Conservation (phyloP, 2,888 invertebrate genomes). For the Torymus auratus region DNA sequence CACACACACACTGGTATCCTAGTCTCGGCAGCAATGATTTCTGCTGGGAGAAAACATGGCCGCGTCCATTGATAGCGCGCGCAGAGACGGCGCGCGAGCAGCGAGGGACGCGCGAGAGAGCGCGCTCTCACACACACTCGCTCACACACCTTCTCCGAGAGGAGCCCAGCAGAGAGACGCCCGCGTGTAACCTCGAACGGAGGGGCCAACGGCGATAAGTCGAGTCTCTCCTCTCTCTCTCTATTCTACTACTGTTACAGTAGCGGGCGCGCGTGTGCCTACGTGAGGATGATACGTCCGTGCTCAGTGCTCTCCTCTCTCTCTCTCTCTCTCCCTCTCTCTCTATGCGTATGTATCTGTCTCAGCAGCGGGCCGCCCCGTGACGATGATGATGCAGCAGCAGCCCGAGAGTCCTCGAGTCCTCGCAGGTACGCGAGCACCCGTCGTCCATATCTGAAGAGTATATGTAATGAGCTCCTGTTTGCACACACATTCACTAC, state of each 20-base stretch:
- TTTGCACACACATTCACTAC: too few species aligned
- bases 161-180: too few species aligned
- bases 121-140: too few species aligned
- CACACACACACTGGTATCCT: not conserved
- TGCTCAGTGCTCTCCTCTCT: not conserved
- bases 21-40: conserved; percentile 71
- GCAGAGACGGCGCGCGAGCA: not conserved
- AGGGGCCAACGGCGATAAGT: too few species aligned
- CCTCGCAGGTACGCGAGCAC: conserved; percentile 20
- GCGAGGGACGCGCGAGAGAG: too few species aligned
- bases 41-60: conserved; percentile 76
- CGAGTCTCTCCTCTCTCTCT: too few species aligned
- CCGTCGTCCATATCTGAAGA: conserved; percentile 30
- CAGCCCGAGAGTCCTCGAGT: conserved; percentile 22
- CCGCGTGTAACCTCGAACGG: too few species aligned
- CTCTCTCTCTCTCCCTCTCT: conserved; percentile 10
- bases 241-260: too few species aligned
- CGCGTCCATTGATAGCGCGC: conserved; percentile 72
- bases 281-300: not conserved
- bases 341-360: not conserved
- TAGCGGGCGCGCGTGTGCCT: too few species aligned
- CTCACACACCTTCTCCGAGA: too few species aligned
- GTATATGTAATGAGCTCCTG: too few species aligned
- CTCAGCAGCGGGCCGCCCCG: conserved; percentile 5
- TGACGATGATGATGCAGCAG: conserved; percentile 9